These are phyloP conservation scores for Pangasius macronema DNA, from an alignment of 2,797 vertebrate species.

Conservation along the genomic window DNA sequence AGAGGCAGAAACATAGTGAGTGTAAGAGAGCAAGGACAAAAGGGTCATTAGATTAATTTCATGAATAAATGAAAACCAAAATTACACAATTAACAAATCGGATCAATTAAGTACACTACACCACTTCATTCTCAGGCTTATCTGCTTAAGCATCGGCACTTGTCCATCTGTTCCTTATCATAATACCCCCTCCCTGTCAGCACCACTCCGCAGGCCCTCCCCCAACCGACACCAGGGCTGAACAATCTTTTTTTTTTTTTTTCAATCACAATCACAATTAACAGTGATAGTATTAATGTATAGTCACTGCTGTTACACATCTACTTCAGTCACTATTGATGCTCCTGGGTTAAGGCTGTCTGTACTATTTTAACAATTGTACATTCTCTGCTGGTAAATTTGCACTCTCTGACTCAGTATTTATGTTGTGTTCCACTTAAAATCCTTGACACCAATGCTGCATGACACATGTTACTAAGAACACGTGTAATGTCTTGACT, in stretches of 20 bases:
- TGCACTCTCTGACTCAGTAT: neutral
- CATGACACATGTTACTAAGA: neutral
- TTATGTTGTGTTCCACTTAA: neutral
- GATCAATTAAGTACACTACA: neutral
- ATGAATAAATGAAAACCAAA: neutral
- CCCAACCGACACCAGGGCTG: neutral
- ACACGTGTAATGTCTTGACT: neutral
- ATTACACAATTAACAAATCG: neutral
- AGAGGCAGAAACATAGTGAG: neutral
- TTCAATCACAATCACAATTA: no score
- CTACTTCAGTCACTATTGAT: neutral
- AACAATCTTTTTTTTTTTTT: no score
- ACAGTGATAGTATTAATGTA: neutral
- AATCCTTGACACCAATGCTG: neutral
- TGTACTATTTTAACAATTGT: neutral
- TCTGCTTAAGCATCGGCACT: neutral
- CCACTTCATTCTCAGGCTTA: neutral
- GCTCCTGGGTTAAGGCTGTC: neutral
- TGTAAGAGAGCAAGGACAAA: constrained; percentile 1
- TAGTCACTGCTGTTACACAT: neutral
- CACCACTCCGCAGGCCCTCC: neutral
- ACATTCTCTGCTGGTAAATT: neutral
- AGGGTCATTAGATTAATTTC: neutral
- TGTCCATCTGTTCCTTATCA: constrained; percentile 22
- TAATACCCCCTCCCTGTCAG: neutral